Base-by-base conservation (phyloP, 2,888 invertebrate species). In the Drosophila formosana region DNA sequence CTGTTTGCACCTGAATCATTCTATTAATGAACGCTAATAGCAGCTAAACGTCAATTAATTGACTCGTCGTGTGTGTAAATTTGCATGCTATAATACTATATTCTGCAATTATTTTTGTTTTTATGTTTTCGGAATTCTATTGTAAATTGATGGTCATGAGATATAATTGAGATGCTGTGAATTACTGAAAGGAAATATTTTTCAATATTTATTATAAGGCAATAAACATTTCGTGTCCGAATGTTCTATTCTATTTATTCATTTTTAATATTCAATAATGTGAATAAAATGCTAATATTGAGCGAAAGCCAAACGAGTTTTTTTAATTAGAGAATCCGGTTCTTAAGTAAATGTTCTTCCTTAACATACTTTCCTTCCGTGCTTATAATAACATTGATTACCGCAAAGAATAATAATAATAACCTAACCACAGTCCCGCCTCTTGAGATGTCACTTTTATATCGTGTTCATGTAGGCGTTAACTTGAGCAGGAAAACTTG, bases 1-100 rank as follows among this genome's bases (percentile, higher is more conserved):
- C 46, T 25, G 26, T 64, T 75, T 67, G 56, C 76, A 64, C 64
- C 77, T 63, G n/a, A 45, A 50, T 51, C 65, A 51, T 66, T 28
- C 61, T 7, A 52, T 61, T 72, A 78, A 75, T 69, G 51, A 70
- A 72, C 39, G 34, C 81, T 81, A 81, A 83, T 71, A 53, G 57
- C 51, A 64, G 66, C 70, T 76, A 78, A 86, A 67, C 72, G 51
- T 45, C 62, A 66, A 82, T 77, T 79, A 79, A 82, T 81, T 81
- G 82, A 60, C 47, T 63, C 41, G 41, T 37, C 55, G 57, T 53
- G 50, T 26, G 53, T 60, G 51, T 56, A 61, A 49, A 70, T 49
- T 51, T 34, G 55, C 30, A 45, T 28, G 39, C 34, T 18, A 30
- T 41, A 11, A 45, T 28, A 46, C 34, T 18, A 30, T 30, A 11